A percentile compares a stretch with the other conserved stretches of the same genome.
Conservation (phyloP, 2,113 vertebrate species). For the Marcusenius ussheri region DNA sequence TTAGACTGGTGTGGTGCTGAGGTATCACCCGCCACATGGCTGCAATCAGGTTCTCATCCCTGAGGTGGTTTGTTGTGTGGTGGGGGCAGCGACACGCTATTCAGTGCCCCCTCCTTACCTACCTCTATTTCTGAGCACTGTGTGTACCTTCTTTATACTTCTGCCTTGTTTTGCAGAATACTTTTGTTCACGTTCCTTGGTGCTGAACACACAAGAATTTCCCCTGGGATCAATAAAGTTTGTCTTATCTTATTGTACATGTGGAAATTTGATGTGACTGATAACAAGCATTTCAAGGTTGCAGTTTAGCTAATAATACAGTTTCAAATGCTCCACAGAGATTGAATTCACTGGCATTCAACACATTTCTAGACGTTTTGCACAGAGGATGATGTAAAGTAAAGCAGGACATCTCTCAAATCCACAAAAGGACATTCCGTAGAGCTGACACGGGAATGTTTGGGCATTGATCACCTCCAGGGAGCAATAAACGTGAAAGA, state of each 20-base stretch:
- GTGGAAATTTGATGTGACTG: background rate
- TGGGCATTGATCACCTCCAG: background rate
- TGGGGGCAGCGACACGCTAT: too few relatives aligned
- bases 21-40: too few relatives aligned
- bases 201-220: background rate
- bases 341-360: background rate
- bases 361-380: background rate
- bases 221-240: background rate
- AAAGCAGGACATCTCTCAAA: background rate
- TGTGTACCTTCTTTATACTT: background rate
- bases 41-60: too few relatives aligned
- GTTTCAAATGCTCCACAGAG: background rate
- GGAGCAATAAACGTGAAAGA: background rate
- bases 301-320: background rate
- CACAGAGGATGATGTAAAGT: background rate
- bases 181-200: background rate
- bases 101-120: too few relatives aligned
- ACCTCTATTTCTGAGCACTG: background rate
- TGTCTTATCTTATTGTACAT: background rate
- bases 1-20: too few relatives aligned
- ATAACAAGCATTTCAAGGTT: background rate
- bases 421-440: background rate
- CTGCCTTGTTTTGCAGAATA: background rate
- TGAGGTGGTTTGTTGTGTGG: too few relatives aligned
- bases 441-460: background rate